A percentile compares a stretch with the other conserved stretches of the same genome.
phyloP scores from a whole-genome alignment of 1,140 invertebrate species.

The Saccostrea echinata region DNA sequence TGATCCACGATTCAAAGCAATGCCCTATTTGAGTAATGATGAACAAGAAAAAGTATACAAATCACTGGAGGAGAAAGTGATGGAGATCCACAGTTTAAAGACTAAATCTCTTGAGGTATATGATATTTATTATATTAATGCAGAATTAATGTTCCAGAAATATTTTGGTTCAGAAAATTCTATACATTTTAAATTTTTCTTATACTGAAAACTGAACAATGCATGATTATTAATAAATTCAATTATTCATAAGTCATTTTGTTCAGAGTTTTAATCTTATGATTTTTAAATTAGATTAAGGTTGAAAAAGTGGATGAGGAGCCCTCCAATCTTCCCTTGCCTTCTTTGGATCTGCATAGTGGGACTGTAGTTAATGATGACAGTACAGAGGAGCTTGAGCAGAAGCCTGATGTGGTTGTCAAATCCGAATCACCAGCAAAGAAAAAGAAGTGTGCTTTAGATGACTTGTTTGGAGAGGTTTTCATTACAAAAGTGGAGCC shows the following conservation, averaged over 20 bases:
- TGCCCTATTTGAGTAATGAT: background rate
- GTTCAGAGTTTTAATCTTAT: too few species aligned
- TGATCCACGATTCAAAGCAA: background rate
- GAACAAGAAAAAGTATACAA: background rate
- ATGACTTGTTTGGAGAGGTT: constrained; percentile 46
- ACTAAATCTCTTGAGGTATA: background rate
- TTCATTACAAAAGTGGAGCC: constrained; percentile 43
- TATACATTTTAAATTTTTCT: too few species aligned
- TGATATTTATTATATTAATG: too few species aligned
- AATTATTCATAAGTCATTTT: too few species aligned
- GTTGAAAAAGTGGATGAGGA: too few species aligned
- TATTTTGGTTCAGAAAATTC: too few species aligned
- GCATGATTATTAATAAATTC: too few species aligned
- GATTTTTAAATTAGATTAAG: too few species aligned
- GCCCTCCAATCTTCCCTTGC: too few species aligned
- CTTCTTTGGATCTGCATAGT: background rate
- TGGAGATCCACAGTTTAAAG: background rate
- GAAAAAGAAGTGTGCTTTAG: background rate
- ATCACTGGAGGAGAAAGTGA: background rate
- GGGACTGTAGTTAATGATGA: background rate
- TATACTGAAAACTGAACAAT: too few species aligned
- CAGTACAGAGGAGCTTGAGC: too few species aligned
- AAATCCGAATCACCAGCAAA: background rate
- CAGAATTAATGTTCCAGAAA: too few species aligned
- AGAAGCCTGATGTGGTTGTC: background rate